A percentile compares a stretch with the other conserved stretches of the same genome.
phyloP scores from a whole-genome alignment of 2,888 invertebrate genomes.

The Andrena minutula region DNA sequence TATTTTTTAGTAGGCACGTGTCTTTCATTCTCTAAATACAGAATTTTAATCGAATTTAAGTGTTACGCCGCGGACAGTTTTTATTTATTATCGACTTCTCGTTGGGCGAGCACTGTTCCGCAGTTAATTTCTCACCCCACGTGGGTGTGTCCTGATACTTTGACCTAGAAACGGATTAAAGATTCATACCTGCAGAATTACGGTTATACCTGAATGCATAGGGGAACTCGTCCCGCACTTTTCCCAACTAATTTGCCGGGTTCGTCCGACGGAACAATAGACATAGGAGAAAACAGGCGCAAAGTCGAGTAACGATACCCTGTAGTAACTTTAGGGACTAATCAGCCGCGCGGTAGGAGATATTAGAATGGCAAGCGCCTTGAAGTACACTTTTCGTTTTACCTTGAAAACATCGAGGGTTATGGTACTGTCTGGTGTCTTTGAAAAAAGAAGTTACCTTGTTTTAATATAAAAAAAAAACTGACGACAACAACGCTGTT shows the following conservation, averaged over 20 bases:
- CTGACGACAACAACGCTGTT: not conserved
- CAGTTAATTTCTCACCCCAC: constrained; percentile 8
- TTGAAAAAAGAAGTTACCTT: not conserved
- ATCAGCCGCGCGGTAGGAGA: constrained; percentile 53
- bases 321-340: constrained; percentile 57
- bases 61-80: not conserved
- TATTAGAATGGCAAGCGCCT: constrained; percentile 34
- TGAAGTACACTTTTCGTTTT: constrained; percentile 18
- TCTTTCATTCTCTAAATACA: not conserved
- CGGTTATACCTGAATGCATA: constrained; percentile 38
- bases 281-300: constrained; percentile 43
- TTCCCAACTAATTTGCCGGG: constrained; percentile 58
- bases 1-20: not conserved
- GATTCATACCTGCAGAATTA: constrained; percentile 60
- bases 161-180: constrained; percentile 53
- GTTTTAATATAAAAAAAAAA: not conserved
- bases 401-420: constrained; percentile 8
- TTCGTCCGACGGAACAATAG: constrained; percentile 39
- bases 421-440: not conserved
- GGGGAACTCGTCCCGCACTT: constrained; percentile 57
- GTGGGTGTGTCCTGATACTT: constrained; percentile 18
- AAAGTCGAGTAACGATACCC: constrained; percentile 57
- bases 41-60: not conserved
- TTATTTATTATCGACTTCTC: constrained; percentile 8
- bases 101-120: constrained; percentile 22